Conservation (phyloP, 2,797 vertebrate species). For the Hydrophis major region DNA sequence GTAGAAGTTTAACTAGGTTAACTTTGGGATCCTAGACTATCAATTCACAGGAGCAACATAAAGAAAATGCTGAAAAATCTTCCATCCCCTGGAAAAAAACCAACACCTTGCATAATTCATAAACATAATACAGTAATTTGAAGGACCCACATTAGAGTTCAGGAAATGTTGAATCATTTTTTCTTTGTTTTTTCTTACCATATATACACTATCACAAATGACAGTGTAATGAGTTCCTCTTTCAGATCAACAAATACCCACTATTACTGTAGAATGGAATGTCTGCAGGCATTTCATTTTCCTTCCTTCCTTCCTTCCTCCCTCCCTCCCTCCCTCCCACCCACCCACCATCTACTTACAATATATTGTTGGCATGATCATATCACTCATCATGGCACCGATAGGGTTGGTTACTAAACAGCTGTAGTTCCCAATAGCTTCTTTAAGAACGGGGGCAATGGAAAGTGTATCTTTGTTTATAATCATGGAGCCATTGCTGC, state of each 20-base stretch:
- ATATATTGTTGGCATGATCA: conserved; percentile 81
- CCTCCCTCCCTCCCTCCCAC: no score
- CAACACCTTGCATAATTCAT: background rate
- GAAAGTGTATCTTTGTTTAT: conserved; percentile 74
- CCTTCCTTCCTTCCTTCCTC: no score
- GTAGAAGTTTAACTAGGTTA: background rate
- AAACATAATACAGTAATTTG: background rate
- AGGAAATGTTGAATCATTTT: background rate
- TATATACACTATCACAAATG: background rate
- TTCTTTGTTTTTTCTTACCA: no score
- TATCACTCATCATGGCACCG: conserved; percentile 76
- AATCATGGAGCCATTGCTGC: conserved; percentile 76
- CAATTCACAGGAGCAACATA: background rate
- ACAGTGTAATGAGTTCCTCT: background rate
- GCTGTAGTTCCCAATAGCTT: conserved; percentile 85
- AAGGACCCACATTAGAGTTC: background rate
- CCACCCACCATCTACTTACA: conserved; percentile 82
- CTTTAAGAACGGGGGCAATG: conserved; percentile 86
- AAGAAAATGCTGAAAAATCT: background rate
- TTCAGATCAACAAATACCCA: conserved; percentile 13
- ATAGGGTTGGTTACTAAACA: conserved; percentile 85
- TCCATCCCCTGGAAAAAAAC: background rate
- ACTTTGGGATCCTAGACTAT: background rate
- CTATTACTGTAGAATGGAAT: background rate
- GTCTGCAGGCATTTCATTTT: no score